A percentile compares a stretch with the other conserved stretches of the same genome.
These are phyloP conservation scores for Enteromius afrohamiltoni DNA, from an alignment of 2,797 vertebrate genomes.

Conservation along the genomic window DNA sequence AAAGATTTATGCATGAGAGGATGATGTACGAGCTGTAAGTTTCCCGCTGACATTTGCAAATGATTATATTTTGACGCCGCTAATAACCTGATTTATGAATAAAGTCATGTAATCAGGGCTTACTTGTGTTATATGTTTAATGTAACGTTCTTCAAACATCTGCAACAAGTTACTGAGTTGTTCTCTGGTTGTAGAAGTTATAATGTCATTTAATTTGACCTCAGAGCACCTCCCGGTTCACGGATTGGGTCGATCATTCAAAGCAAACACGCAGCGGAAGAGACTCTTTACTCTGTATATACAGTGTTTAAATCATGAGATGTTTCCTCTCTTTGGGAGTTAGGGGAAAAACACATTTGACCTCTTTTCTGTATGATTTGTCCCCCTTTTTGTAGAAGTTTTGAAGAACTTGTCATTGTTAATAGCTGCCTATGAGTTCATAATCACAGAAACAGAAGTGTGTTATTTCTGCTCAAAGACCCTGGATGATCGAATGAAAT, in stretches of 20 bases:
- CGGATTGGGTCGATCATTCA: not conserved
- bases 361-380: not conserved
- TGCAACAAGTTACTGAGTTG: not conserved
- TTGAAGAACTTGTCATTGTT: not conserved
- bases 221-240: constrained; percentile 5
- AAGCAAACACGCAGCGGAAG: not conserved
- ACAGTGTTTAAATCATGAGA: not conserved
- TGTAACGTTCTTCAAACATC: not conserved
- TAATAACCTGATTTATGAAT: too few species aligned
- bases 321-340: not conserved
- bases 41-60: too few species aligned
- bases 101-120: too few species aligned
- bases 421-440: not conserved
- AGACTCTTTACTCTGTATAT: not conserved
- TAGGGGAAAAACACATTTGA: not conserved
- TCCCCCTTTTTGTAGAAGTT: not conserved
- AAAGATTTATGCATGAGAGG: too few species aligned
- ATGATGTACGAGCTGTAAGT: too few species aligned
- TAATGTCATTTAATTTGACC: not conserved
- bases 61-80: not conserved
- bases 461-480: not conserved
- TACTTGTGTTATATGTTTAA: too few species aligned
- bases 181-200: not conserved
- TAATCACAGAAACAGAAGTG: not conserved
- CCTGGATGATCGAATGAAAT: not conserved